These are phyloP conservation scores for Ammospiza maritima DNA, from an alignment of 2,797 vertebrate species.

Conservation along the genomic window DNA sequence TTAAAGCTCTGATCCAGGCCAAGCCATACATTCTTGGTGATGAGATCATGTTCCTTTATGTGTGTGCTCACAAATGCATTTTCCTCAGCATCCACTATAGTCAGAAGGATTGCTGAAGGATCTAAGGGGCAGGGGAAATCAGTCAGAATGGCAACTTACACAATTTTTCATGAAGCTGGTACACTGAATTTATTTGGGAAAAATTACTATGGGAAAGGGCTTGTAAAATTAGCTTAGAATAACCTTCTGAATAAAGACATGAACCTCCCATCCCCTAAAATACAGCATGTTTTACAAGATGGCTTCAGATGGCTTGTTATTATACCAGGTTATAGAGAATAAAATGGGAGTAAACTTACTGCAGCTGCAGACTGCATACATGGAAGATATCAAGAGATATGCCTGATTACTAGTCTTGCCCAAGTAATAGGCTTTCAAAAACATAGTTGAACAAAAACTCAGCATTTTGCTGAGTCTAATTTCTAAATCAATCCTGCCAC, in stretches of 20 bases:
- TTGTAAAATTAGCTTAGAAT: background rate
- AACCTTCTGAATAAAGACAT: background rate
- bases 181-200: background rate
- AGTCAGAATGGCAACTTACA: background rate
- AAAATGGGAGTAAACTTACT: background rate
- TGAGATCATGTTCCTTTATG: conserved; percentile 82
- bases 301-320: background rate
- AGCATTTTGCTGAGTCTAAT: background rate
- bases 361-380: background rate
- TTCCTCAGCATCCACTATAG: conserved; percentile 87
- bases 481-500: background rate
- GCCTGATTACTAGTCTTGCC: background rate
- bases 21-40: conserved; percentile 91
- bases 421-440: background rate
- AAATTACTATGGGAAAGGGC: background rate
- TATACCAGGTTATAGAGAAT: background rate
- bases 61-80: conserved; percentile 88
- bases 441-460: background rate
- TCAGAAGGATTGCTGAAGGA: conserved; percentile 83
- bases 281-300: background rate
- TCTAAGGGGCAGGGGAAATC: conserved; percentile 73
- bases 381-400: background rate
- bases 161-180: background rate
- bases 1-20: conserved; percentile 72
- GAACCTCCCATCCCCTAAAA: background rate